These are phyloP conservation scores for Propithecus coquereli DNA, from an alignment of 2,113 vertebrate genomes.

Conservation along the genomic window DNA sequence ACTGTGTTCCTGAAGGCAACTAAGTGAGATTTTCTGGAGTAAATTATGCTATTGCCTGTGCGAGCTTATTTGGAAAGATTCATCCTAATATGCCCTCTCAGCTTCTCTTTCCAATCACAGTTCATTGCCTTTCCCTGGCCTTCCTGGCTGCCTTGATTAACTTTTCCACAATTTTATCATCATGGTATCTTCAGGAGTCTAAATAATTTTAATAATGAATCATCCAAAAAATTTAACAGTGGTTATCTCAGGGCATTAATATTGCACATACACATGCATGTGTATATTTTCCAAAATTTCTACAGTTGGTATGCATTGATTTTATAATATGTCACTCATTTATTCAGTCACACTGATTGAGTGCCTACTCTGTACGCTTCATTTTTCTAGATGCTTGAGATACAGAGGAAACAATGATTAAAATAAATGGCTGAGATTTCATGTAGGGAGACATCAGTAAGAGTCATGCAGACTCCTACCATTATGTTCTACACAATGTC, in stretches of 20 bases:
- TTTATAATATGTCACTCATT: neutral
- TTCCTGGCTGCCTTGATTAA: neutral
- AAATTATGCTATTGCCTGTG: slow-evolving; percentile 27
- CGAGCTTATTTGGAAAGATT: slow-evolving; percentile 34
- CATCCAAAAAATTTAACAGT: neutral
- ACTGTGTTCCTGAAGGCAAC: neutral
- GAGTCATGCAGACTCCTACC: accelerated
- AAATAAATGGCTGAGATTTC: neutral
- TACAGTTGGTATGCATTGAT: neutral
- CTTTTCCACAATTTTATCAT: neutral
- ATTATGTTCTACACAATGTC: neutral
- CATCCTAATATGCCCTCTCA: neutral
- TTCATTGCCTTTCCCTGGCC: neutral
- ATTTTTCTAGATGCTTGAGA: neutral
- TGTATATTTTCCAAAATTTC: neutral
- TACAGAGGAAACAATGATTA: neutral
- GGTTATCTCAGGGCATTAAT: neutral
- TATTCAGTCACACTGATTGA: neutral
- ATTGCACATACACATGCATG: accelerated
- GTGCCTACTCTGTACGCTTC: neutral
- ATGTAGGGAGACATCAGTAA: neutral
- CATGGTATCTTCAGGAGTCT: neutral
- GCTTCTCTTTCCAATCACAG: slow-evolving; percentile 5
- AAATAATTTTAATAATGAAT: neutral
- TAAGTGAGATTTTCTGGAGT: slow-evolving; percentile 22